Evolutionary conservation across 2,888 invertebrate species (phyloP).

Genomic region (Malachius bipustulatus): DNA sequence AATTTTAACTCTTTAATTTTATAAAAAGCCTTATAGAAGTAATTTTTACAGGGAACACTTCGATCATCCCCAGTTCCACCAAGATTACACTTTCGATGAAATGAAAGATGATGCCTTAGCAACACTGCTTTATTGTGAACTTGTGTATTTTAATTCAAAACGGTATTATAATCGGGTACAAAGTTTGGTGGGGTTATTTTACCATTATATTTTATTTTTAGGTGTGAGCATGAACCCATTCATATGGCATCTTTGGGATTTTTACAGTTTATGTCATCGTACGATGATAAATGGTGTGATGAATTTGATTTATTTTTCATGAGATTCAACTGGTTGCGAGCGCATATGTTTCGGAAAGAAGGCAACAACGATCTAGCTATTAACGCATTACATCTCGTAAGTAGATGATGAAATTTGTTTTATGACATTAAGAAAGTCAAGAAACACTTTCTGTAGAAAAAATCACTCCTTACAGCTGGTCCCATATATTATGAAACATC

Average conservation of each 20-base stretch:
- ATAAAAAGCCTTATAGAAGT: constrained; percentile 5
- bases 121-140: constrained; percentile 43
- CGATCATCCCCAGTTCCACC: constrained; percentile 38
- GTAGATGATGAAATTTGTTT: constrained; percentile 9
- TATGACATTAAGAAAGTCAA: too few species aligned
- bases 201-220: constrained; percentile 9
- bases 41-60: constrained; percentile 38
- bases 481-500: too few species aligned
- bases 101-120: constrained; percentile 39
- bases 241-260: constrained; percentile 39
- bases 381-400: constrained; percentile 39
- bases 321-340: constrained; percentile 44
- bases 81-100: constrained; percentile 33
- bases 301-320: constrained; percentile 38
- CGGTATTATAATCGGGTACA: too few species aligned
- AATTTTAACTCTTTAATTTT: too few species aligned
- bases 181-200: constrained; percentile 8
- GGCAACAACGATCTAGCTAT: constrained; percentile 41
- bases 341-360: constrained; percentile 42
- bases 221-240: constrained; percentile 21
- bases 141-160: too few species aligned
- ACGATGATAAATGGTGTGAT: constrained; percentile 37
- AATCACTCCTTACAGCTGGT: too few species aligned
- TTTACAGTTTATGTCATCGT: constrained; percentile 38
- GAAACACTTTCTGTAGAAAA: too few species aligned